Evolutionary conservation across 1,140 invertebrate genomes (phyloP), one percentile per base, ranked within the genome.

Genomic region (Tetranychus cinnabarinus): DNA sequence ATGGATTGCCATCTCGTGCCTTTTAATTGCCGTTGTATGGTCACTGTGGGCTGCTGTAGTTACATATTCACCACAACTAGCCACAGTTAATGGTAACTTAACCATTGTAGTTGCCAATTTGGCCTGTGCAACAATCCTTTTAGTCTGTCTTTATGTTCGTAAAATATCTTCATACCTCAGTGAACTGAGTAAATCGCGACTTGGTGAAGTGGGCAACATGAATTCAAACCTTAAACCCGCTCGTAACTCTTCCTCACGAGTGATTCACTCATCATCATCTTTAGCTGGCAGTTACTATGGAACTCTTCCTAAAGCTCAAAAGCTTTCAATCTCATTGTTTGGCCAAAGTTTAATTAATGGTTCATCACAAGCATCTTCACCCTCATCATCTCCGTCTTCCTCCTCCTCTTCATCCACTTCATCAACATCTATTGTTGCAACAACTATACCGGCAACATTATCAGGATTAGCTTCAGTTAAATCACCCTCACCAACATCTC

Each of bases 1-100:
- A 31, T 77, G 74, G 74, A 73, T 77, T 46, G 65, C 74, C 34
- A 68, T 71, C 8, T 72, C 72, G 33, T 67, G 69, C 4, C 61
- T 72, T 1, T 63, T 74, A 23, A 69, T 68, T 13, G 68, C 71
- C 10, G 68, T 70, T 7, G 64, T 68, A 23, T 75, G 74, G 73
- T 63, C 74, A 6, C 66, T 72, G 2, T 77, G 75, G 74, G 71
- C 71, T n/a, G 13, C n/a, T 47, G 61, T 34, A 13, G 15, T 33
- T 15, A 47, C 33, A 56, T 37, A 23, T 42, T 33, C 50, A 6
- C 5, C 6, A 2, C 12, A 52, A n/a, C 23, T 52, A 7, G 50
- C 5, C 31, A 12, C 10, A 10, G 39, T 42, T 23, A n/a, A 52
- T 31, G 31, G 50, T 7, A 52, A 52, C 23, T 52, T 52, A 1